A percentile compares a stretch with the other conserved stretches of the same genome.
Conservation (phyloP, 2,113 vertebrate species). For the Myrmecophaga tridactyla region DNA sequence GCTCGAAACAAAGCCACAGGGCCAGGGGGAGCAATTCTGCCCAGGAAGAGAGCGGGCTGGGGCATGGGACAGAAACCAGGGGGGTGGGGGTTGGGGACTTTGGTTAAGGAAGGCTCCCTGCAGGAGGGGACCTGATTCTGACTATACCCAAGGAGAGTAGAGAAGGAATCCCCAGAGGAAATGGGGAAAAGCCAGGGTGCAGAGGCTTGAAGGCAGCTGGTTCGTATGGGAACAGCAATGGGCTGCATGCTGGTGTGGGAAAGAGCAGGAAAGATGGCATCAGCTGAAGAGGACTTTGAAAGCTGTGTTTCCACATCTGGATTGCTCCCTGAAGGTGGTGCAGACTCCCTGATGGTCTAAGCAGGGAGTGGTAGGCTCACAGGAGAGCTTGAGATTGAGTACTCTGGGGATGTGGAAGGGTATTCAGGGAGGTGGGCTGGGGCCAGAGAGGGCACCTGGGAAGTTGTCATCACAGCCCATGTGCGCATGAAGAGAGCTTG, state of each 20-base stretch:
- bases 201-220: neutral
- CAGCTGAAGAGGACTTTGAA: fast-evolving
- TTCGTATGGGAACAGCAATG: neutral
- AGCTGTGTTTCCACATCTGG: neutral
- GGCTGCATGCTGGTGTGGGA: neutral
- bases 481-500: fast-evolving
- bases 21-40: neutral
- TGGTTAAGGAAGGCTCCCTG: neutral
- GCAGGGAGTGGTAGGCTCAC: neutral
- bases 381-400: neutral
- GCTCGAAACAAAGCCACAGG: neutral
- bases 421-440: fast-evolving
- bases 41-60: neutral
- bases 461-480: neutral
- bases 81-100: fast-evolving
- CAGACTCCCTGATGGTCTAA: neutral
- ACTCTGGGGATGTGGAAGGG: too few species aligned
- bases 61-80: fast-evolving
- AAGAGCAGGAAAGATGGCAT: neutral
- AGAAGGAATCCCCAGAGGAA: neutral
- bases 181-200: neutral
- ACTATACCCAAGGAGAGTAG: fast-evolving
- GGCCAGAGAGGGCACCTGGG: neutral
- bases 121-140: neutral
- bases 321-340: neutral